phyloP scores from a whole-genome alignment of 1,140 invertebrate genomes.

The Procambarus clarkii region DNA sequence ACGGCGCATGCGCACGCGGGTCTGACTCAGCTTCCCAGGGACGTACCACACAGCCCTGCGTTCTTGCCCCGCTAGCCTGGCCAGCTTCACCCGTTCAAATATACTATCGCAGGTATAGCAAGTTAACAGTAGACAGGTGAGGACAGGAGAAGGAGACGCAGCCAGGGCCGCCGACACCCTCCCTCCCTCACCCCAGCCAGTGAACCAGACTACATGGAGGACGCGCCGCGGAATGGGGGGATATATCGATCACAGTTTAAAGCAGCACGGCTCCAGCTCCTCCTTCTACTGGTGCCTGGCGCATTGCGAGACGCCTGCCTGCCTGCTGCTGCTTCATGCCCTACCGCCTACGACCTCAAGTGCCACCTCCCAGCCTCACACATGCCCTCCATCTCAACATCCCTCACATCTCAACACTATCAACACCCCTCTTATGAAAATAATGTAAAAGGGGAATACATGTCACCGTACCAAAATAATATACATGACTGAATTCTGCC shows the following conservation, averaged over 20 bases:
- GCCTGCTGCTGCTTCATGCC: conserved; percentile 19
- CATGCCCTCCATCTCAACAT: no score
- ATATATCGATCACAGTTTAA: conserved; percentile 52
- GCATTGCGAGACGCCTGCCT: conserved; percentile 42
- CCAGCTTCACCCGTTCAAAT: not conserved
- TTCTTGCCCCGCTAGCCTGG: not conserved
- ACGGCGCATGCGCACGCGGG: conserved; percentile 30
- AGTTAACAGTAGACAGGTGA: not conserved
- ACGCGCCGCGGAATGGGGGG: conserved; percentile 13
- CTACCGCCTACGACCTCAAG: not conserved
- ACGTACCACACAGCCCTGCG: conserved; percentile 8
- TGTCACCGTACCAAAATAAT: no score
- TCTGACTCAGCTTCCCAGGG: conserved; percentile 33
- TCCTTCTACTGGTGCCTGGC: conserved; percentile 37
- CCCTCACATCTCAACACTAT: no score
- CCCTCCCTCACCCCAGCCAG: not conserved
- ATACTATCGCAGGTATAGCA: not conserved
- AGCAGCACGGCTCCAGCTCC: conserved; percentile 45
- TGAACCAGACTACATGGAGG: not conserved
- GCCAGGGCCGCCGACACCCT: not conserved
- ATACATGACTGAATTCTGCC: no score
- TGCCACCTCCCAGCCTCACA: no score
- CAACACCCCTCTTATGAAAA: no score
- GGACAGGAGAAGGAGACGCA: not conserved
- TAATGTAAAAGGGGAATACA: no score